phyloP scores from a whole-genome alignment of 2,797 vertebrate species.

The Arnoldichthys spilopterus region DNA sequence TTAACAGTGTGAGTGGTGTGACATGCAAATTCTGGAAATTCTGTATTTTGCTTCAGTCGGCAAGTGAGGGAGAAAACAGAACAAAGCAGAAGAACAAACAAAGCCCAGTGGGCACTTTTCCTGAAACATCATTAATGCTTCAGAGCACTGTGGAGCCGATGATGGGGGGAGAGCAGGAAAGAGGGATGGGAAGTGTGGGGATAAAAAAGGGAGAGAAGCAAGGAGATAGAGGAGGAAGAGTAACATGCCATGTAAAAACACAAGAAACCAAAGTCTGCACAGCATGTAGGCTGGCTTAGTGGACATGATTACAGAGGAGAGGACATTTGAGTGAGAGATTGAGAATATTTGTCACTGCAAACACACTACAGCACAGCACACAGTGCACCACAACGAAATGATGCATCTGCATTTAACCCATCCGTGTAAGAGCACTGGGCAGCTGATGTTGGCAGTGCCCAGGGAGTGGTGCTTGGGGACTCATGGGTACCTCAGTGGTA shows the following conservation, averaged over 20 bases:
- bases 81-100: neutral
- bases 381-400: no score
- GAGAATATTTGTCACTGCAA: no score
- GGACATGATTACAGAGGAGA: slow-evolving; percentile 8
- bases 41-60: neutral
- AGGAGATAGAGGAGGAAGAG: neutral
- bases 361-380: no score
- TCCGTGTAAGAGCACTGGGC: no score
- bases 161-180: slow-evolving; percentile 27
- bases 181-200: slow-evolving; percentile 21
- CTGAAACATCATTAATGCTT: slow-evolving; percentile 16
- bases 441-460: no score
- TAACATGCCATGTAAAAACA: no score
- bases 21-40: neutral
- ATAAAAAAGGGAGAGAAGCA: slow-evolving; percentile 31
- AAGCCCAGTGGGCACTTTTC: neutral
- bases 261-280: neutral
- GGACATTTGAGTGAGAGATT: no score
- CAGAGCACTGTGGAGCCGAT: neutral
- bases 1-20: neutral
- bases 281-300: neutral
- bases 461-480: no score
- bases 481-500: no score
- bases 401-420: no score
- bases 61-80: neutral